Evolutionary conservation across 2,113 vertebrate genomes (phyloP).

Genomic region (Erpornis zantholeuca): DNA sequence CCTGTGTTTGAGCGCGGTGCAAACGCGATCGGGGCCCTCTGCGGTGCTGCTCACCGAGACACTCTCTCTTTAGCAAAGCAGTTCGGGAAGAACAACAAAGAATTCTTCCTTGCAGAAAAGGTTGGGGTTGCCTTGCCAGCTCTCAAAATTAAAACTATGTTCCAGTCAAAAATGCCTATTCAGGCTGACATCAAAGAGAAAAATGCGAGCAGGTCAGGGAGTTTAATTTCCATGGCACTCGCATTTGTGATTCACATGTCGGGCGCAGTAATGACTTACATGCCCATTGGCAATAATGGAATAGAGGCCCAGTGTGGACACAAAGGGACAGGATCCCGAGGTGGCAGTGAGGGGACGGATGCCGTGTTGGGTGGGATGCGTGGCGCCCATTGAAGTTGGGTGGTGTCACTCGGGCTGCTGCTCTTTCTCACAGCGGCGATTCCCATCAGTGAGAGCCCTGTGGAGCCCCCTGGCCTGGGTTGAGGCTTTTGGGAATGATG

Average conservation of each 20-base stretch:
- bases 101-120: conserved; percentile 14
- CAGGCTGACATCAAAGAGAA: conserved; percentile 64
- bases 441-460: background rate
- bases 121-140: conserved; percentile 25
- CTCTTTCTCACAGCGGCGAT: background rate
- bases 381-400: background rate
- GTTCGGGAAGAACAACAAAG: background rate
- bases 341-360: background rate
- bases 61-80: background rate
- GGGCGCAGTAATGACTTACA: conserved; percentile 50
- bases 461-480: background rate
- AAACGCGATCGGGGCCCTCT: background rate
- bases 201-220: conserved; percentile 59
- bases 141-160: conserved; percentile 53
- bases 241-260: conserved; percentile 58
- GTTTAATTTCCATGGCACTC: conserved; percentile 70
- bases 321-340: conserved; percentile 1
- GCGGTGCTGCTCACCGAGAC: background rate
- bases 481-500: background rate
- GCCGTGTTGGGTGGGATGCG: background rate
- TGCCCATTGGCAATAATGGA: conserved; percentile 61
- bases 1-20: background rate
- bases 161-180: conserved; percentile 66
- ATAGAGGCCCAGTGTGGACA: conserved; percentile 21
- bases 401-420: background rate